Evolutionary conservation across 2,113 vertebrate genomes (phyloP).

Genomic region (Orthonyx spaldingii): DNA sequence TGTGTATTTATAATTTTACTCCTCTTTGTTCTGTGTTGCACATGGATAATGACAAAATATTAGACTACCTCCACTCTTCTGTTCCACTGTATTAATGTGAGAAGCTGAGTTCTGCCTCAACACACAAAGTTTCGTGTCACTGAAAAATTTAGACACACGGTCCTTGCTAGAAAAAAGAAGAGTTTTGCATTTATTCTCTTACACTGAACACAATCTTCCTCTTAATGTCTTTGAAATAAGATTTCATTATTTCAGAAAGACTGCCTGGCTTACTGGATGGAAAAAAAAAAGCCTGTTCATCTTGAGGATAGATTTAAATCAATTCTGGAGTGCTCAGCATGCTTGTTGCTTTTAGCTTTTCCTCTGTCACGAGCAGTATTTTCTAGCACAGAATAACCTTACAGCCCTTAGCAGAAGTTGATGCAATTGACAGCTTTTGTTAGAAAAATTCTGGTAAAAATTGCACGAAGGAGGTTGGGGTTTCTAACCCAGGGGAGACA

Average conservation of each 20-base stretch:
- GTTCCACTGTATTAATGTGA: background rate
- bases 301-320: conserved; percentile 5
- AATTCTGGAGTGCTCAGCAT: background rate
- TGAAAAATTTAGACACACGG: background rate
- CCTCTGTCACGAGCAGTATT: background rate
- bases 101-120: background rate
- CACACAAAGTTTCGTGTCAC: background rate
- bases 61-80: background rate
- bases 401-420: background rate
- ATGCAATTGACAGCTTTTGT: conserved; percentile 19
- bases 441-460: conserved; percentile 15
- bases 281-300: background rate
- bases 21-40: background rate
- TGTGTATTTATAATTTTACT: background rate
- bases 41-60: background rate
- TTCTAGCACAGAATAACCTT: background rate
- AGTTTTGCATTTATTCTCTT: conserved; percentile 44
- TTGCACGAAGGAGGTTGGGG: background rate
- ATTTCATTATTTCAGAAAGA: conserved; percentile 34
- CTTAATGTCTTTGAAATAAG: conserved; percentile 51
- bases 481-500: conserved; percentile 19
- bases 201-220: background rate
- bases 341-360: conserved; percentile 19
- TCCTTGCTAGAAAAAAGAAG: conserved; percentile 25
- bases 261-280: background rate